Conservation (phyloP, 2,797 vertebrate genomes). For the Gymnopithys bicolor region DNA sequence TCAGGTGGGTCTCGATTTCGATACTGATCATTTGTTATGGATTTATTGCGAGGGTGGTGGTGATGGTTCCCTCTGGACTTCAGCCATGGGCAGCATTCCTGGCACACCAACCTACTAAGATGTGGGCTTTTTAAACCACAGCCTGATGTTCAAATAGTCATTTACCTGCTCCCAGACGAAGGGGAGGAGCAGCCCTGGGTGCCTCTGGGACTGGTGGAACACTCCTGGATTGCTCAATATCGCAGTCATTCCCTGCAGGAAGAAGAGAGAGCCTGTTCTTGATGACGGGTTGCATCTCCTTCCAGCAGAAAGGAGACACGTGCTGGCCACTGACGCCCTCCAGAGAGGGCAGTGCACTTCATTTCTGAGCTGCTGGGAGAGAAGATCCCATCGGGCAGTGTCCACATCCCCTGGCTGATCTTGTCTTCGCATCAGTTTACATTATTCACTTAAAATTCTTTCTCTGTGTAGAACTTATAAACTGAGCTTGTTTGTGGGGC, state of each 20-base stretch:
- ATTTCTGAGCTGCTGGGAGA: not conserved
- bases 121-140: not conserved
- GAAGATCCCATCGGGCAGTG: not conserved
- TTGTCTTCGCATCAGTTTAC: not conserved
- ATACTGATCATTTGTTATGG: not conserved
- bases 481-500: not conserved
- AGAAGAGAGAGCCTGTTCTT: not conserved
- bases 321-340: not conserved
- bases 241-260: not conserved
- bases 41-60: not conserved
- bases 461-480: not conserved
- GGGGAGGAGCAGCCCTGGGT: not conserved
- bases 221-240: not conserved
- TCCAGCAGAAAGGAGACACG: not conserved
- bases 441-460: not conserved
- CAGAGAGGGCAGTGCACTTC: not conserved
- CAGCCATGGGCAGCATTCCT: not conserved
- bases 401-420: rapidly evolving
- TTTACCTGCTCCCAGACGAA: not conserved
- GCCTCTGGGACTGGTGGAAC: not conserved
- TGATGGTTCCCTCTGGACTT: not conserved
- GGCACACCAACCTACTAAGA: not conserved
- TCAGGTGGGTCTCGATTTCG: not conserved
- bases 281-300: not conserved
- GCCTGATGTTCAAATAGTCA: not conserved